phyloP scores from a whole-genome alignment of 1,140 invertebrate genomes.

The Thaumatotibia leucotreta region DNA sequence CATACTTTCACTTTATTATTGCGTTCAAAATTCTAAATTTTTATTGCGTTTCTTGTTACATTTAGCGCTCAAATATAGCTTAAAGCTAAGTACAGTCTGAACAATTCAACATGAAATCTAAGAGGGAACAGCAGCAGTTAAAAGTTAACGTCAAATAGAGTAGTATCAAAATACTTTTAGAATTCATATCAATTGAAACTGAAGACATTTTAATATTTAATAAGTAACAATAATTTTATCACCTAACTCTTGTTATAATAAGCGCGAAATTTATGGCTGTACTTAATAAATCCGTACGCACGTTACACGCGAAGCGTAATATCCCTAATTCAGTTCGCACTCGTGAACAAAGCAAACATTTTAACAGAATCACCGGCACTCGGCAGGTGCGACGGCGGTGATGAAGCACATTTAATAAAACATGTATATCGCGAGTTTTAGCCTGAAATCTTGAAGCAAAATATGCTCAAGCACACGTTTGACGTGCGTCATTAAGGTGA shows the following conservation, averaged over 20 bases:
- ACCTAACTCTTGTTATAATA: too few relatives aligned
- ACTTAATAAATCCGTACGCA: not conserved
- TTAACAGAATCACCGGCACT: not conserved
- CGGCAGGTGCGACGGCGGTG: not conserved
- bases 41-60: too few relatives aligned
- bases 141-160: too few relatives aligned
- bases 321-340: not conserved
- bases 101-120: too few relatives aligned
- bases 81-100: too few relatives aligned
- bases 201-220: not conserved
- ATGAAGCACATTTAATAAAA: slow-evolving; percentile 1
- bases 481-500: not conserved
- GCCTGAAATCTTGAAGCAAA: not conserved
- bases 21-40: too few relatives aligned
- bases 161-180: too few relatives aligned
- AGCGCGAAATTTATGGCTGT: not conserved
- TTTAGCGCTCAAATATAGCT: too few relatives aligned
- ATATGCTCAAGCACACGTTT: not conserved
- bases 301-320: not conserved
- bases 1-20: too few relatives aligned
- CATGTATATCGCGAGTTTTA: not conserved
- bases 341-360: slow-evolving; percentile 1
- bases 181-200: too few relatives aligned
- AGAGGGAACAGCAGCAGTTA: too few relatives aligned
- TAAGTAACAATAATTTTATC: too few relatives aligned